Percentiles rank a stretch among this genome's conserved stretches.
These are phyloP conservation scores for Nerophis lumbriciformis DNA, from an alignment of 2,113 vertebrate genomes.

Conservation along the genomic window DNA sequence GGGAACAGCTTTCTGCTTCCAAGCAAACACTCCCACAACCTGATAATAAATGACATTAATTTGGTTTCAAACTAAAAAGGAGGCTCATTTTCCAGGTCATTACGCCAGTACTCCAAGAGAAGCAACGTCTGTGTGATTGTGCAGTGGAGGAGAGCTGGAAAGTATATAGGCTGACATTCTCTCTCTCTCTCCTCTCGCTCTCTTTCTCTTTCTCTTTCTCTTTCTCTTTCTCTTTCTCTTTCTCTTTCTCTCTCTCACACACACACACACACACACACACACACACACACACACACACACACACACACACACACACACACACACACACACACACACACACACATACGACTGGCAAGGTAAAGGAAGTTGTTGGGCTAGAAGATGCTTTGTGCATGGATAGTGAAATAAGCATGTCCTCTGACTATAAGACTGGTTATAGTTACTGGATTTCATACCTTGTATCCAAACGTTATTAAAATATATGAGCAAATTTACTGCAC, in stretches of 20 bases:
- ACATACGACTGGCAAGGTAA: background rate
- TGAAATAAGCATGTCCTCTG: too few relatives aligned
- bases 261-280: background rate
- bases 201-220: too few relatives aligned
- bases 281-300: constrained; percentile 18
- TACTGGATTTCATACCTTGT: constrained; percentile 14
- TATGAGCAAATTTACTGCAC: constrained; percentile 14
- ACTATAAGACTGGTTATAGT: constrained; percentile 4
- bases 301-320: background rate
- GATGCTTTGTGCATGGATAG: too few relatives aligned
- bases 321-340: background rate
- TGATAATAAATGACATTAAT: constrained; percentile 66
- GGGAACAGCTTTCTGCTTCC: constrained; percentile 12
- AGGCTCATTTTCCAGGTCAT: constrained; percentile 66
- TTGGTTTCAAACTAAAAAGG: constrained; percentile 36
- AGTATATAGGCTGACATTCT: constrained; percentile 26
- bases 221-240: too few relatives aligned
- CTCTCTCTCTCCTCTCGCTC: too few relatives aligned
- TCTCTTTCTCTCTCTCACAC: too few relatives aligned
- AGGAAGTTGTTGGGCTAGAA: background rate
- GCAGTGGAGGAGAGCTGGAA: constrained; percentile 39
- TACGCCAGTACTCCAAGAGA: constrained; percentile 49
- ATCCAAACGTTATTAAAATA: constrained; percentile 21
- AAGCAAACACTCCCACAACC: constrained; percentile 28
- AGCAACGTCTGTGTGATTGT: constrained; percentile 45